A percentile compares a stretch with the other conserved stretches of the same genome.
These are phyloP conservation scores for Hydriomena furcata DNA, from an alignment of 2,888 invertebrate species.

Conservation along the genomic window DNA sequence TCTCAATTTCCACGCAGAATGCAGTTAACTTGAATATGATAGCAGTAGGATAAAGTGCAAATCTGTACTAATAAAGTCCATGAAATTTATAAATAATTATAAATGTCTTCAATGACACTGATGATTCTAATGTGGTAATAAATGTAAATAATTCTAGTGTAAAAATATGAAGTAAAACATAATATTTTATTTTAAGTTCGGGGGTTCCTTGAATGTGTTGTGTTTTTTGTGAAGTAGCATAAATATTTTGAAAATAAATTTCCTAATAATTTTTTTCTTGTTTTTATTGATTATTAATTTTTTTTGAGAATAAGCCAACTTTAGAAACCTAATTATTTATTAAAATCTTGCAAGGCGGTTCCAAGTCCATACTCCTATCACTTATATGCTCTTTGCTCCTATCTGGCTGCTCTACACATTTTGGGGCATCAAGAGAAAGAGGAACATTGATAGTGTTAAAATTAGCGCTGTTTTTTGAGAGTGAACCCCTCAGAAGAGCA, in stretches of 20 bases:
- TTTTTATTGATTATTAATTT: not conserved
- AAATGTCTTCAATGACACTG: constrained; percentile 34
- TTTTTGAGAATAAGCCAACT: not conserved
- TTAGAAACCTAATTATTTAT: too few species aligned
- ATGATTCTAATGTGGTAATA: constrained; percentile 34
- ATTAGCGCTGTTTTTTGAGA: too few species aligned
- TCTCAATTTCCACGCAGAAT: constrained; percentile 29
- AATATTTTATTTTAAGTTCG: constrained; percentile 53
- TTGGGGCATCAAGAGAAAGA: too few species aligned
- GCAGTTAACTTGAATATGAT: constrained; percentile 21
- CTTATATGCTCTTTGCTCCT: too few species aligned
- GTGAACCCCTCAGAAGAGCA: too few species aligned
- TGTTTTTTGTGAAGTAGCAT: constrained; percentile 58
- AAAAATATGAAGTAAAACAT: constrained; percentile 39
- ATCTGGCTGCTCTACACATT: too few species aligned
- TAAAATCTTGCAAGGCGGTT: too few species aligned
- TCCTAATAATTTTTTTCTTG: constrained; percentile 18
- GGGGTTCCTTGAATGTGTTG: constrained; percentile 63
- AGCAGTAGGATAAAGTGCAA: constrained; percentile 25
- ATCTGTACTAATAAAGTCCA: constrained; percentile 36
- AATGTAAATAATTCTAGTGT: constrained; percentile 54
- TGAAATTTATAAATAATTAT: constrained; percentile 23
- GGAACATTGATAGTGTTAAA: too few species aligned
- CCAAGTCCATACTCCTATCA: too few species aligned
- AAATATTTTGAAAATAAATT: constrained; percentile 58